Evolutionary conservation across 2,113 vertebrate species (phyloP).

Genomic region (Arizona elegans): DNA sequence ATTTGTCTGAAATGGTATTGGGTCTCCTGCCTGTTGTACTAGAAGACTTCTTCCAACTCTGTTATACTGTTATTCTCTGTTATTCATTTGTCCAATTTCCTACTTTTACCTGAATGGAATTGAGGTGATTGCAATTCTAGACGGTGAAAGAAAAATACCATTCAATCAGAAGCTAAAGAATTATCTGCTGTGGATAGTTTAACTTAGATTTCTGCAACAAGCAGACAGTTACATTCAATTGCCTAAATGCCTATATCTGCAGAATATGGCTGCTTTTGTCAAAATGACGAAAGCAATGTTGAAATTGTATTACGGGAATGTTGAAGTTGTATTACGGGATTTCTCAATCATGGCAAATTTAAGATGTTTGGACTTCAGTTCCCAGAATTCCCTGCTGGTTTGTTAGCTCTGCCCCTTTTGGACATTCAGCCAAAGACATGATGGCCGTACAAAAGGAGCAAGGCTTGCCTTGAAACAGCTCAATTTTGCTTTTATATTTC

Average conservation of each 20-base stretch:
- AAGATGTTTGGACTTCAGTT: no score
- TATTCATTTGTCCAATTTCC: not conserved
- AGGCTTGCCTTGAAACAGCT: not conserved
- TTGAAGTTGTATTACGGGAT: no score
- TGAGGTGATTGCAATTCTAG: not conserved
- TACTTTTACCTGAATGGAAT: not conserved
- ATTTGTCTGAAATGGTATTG: no score
- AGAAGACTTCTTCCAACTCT: no score
- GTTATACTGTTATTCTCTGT: no score
- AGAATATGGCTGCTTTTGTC: not conserved
- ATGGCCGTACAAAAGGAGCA: not conserved
- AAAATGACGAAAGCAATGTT: not conserved
- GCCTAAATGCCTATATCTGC: not conserved
- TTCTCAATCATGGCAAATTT: no score
- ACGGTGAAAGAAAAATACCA: not conserved
- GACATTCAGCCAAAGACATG: not conserved
- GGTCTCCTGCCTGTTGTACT: no score
- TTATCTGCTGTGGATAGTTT: not conserved
- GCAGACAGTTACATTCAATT: not conserved
- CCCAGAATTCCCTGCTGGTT: no score
- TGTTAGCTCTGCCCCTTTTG: not conserved
- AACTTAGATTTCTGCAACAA: not conserved
- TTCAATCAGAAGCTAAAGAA: not conserved
- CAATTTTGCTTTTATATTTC: not conserved
- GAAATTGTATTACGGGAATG: not conserved